Percentiles rank a stretch among this genome's conserved stretches.
Evolutionary conservation across 2,113 vertebrate genomes (phyloP).

Genomic region (Arenaria interpres): DNA sequence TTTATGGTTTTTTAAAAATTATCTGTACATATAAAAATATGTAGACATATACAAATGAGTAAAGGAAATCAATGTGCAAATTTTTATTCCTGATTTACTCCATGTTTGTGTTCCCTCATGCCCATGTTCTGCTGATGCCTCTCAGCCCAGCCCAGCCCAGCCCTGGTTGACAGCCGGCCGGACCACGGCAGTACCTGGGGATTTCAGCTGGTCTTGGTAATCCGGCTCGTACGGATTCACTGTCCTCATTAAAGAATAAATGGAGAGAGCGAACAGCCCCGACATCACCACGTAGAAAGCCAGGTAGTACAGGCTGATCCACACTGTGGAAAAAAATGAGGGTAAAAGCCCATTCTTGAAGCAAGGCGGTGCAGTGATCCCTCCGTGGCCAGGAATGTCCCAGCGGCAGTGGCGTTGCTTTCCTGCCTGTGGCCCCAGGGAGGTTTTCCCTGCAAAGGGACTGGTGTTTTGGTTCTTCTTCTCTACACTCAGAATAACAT

Average conservation of each 20-base stretch:
- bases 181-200: slow-evolving; percentile 77
- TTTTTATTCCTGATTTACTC: neutral
- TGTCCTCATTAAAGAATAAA: slow-evolving; percentile 85
- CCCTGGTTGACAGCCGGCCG: neutral
- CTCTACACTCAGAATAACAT: neutral
- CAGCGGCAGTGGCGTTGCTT: rapidly evolving
- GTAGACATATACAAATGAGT: neutral
- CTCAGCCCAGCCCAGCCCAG: neutral
- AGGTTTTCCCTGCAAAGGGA: neutral
- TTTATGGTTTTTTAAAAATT: neutral
- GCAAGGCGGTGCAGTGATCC: rapidly evolving
- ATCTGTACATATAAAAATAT: too few species aligned
- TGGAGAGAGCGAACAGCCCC: slow-evolving; percentile 78
- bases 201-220: slow-evolving; percentile 87
- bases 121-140: neutral
- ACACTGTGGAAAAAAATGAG: slow-evolving; percentile 73
- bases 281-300: slow-evolving; percentile 89
- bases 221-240: slow-evolving; percentile 83
- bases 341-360: neutral
- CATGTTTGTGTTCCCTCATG: rapidly evolving
- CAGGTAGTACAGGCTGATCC: slow-evolving; percentile 90
- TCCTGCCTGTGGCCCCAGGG: neutral
- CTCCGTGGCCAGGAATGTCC: rapidly evolving
- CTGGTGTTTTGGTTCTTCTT: neutral
- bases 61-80: rapidly evolving